These are phyloP conservation scores for Phengaris alcon DNA, from an alignment of 2,888 invertebrate genomes.

Conservation along the genomic window DNA sequence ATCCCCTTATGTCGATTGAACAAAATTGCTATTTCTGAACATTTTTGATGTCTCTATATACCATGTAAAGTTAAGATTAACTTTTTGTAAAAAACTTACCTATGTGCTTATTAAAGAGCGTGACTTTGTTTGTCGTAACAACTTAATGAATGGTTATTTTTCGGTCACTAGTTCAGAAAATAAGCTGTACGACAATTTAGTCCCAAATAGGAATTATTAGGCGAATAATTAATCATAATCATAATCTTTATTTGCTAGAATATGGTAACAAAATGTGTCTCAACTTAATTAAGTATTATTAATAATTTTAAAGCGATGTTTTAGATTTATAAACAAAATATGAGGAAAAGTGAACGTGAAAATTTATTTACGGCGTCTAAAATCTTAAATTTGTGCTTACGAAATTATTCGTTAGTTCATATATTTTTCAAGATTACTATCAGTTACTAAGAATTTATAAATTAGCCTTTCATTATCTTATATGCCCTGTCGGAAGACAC, in stretches of 20 bases:
- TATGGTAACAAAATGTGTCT: too few relatives aligned
- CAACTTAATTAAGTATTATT: too few relatives aligned
- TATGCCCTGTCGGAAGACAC: not conserved
- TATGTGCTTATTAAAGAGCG: not conserved
- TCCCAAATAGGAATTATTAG: not conserved
- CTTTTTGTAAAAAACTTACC: not conserved
- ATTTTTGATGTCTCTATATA: not conserved
- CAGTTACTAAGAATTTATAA: not conserved
- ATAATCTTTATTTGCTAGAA: too few relatives aligned
- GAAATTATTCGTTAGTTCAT: not conserved
- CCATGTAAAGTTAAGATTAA: not conserved
- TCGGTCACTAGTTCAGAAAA: conserved; percentile 4
- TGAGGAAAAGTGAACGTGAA: not conserved
- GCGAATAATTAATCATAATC: not conserved
- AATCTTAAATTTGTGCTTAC: too few relatives aligned
- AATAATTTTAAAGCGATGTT: not conserved
- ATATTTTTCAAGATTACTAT: not conserved
- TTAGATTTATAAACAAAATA: not conserved
- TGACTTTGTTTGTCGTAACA: not conserved
- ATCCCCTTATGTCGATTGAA: conserved; percentile 37
- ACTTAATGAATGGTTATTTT: not conserved
- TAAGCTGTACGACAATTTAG: not conserved
- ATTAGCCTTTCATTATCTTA: not conserved
- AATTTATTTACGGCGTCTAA: not conserved
- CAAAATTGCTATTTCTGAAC: not conserved